Base-by-base conservation (phyloP, 2,888 invertebrate genomes). In the Drosophila testacea region DNA sequence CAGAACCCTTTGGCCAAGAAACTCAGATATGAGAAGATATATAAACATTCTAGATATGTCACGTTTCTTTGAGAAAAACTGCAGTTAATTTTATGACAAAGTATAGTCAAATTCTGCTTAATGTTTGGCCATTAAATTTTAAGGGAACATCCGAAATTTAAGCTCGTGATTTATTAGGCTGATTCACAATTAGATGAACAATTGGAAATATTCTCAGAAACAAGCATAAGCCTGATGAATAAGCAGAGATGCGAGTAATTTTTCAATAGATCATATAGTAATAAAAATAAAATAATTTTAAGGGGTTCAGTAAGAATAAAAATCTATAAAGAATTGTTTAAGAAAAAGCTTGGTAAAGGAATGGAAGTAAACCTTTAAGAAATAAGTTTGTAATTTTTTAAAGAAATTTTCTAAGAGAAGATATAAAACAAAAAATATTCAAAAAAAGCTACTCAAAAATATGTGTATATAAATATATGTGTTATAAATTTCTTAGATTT, bases 21-120 rank as follows among this genome's bases (percentile, higher is more conserved):
- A 16, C 16, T 16, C 16, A 16, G 10, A 7, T 36, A 5, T 9
- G 28, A 28, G 28, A 10, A 39, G 28, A 28, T 38, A 11, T 2
- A 27, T 6, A 27, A 6, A 11, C 44, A 27, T 44, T 6, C 11
- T 27, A 44, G 27, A n/a, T 27, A 44, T 27, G 32, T 42, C 32
- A 55, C 54, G 42, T 34, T 44, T 42, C 42, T 34, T 30, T 54
- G 39, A 47, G 61, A 61, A 52, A 51, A 39, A 48, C 16, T 48
- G 30, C 36, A 48, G 38, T 47, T 48, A 34, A 41, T 59, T 10
- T 46, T 27, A 59, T 41, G 62, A 30, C 69, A 44, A 41, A 39
- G 22, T 48, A 34, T 44, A 9, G 32, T 48, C 41, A 48, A 48
- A 57, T 52, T 28, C 11, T 22, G 7, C 10, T 55, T 39, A 54